These are phyloP conservation scores for Circaetus gallicus DNA, from an alignment of 2,113 vertebrate genomes.

Conservation along the genomic window DNA sequence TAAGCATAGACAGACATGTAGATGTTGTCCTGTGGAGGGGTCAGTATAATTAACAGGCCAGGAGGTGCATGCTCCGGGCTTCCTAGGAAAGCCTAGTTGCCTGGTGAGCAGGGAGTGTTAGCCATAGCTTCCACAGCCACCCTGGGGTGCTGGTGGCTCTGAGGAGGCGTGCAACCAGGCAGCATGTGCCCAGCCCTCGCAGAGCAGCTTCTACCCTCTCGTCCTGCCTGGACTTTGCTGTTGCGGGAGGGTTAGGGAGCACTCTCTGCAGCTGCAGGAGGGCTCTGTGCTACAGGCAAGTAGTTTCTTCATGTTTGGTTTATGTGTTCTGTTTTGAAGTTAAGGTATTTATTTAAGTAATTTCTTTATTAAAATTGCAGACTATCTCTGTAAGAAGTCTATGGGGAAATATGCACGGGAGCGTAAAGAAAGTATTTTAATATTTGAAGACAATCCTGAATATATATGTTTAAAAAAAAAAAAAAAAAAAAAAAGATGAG, in stretches of 20 bases:
- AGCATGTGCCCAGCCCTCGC: background rate
- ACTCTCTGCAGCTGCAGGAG: background rate
- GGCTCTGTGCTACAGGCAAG: background rate
- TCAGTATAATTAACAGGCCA: background rate
- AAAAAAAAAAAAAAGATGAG: background rate
- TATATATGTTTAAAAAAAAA: background rate
- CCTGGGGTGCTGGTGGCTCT: background rate
- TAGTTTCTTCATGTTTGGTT: background rate
- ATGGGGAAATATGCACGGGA: background rate
- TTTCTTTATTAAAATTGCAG: background rate
- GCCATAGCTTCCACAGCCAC: rapidly evolving
- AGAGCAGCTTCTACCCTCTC: background rate
- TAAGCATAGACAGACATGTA: background rate
- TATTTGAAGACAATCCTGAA: background rate
- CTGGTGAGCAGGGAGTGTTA: background rate
- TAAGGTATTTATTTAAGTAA: too few species aligned
- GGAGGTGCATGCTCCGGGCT: background rate
- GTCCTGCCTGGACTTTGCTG: background rate
- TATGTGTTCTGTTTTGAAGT: background rate
- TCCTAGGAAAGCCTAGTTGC: background rate
- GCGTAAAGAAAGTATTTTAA: background rate
- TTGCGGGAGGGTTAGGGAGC: background rate
- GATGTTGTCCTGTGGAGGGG: background rate
- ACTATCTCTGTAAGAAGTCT: background rate
- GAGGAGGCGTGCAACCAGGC: too few species aligned